Evolutionary conservation across 2,888 invertebrate genomes (phyloP).

Genomic region (Taenaris catops): DNA sequence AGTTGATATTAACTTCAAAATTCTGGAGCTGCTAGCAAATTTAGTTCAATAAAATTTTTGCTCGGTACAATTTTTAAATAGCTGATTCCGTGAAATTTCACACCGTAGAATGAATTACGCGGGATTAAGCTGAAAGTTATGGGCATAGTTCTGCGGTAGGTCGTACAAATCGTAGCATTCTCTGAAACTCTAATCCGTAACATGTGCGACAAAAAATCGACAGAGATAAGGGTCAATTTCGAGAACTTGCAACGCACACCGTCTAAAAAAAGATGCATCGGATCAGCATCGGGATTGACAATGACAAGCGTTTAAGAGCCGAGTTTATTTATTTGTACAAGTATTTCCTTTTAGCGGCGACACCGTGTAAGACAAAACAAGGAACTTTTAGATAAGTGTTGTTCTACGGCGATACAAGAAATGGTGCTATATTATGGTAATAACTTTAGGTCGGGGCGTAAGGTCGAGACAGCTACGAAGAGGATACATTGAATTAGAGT

Average conservation of each 20-base stretch:
- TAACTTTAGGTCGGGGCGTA: conserved; percentile 52
- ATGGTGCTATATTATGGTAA: conserved; percentile 56
- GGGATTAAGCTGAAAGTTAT: conserved; percentile 63
- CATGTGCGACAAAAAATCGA: conserved; percentile 69
- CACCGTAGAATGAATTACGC: conserved; percentile 60
- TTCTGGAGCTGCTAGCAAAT: too few relatives aligned
- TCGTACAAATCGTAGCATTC: conserved; percentile 53
- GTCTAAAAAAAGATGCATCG: conserved; percentile 63
- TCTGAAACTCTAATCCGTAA: conserved; percentile 74
- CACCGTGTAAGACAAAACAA: conserved; percentile 57
- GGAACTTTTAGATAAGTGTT: conserved; percentile 70
- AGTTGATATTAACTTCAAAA: too few relatives aligned
- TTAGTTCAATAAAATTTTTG: too few relatives aligned
- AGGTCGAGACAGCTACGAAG: conserved; percentile 46
- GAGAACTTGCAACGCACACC: conserved; percentile 42
- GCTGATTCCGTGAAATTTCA: conserved; percentile 39
- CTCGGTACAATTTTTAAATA: too few relatives aligned
- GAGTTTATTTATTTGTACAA: conserved; percentile 74
- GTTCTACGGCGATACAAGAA: conserved; percentile 43
- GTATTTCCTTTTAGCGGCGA: conserved; percentile 75
- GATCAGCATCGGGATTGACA: conserved; percentile 68
- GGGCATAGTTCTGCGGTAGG: conserved; percentile 67
- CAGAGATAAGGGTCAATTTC: conserved; percentile 72
- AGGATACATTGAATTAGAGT: conserved; percentile 63
- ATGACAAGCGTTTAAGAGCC: conserved; percentile 73